Conservation (phyloP, 2,888 invertebrate species). For the Leptothorax acervorum region DNA sequence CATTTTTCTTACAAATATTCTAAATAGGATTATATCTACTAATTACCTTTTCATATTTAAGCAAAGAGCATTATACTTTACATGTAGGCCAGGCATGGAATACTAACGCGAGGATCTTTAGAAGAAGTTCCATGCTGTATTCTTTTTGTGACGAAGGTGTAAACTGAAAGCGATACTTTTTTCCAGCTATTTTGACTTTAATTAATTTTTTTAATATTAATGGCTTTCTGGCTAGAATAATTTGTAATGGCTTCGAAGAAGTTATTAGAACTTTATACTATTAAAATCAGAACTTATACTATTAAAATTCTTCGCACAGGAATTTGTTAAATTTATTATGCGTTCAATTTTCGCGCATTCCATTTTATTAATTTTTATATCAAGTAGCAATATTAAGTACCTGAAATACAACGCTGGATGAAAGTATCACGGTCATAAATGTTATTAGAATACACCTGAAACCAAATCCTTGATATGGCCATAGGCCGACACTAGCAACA, state of each 20-base stretch:
- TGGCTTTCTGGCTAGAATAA: neutral
- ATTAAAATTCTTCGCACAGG: neutral
- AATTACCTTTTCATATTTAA: slow-evolving; percentile 29
- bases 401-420: slow-evolving; percentile 21
- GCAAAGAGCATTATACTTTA: slow-evolving; percentile 26
- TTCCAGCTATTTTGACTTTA: neutral
- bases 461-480: slow-evolving; percentile 36
- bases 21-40: neutral
- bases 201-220: slow-evolving; percentile 14
- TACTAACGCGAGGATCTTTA: slow-evolving; percentile 32
- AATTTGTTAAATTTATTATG: slow-evolving; percentile 3
- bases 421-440: neutral
- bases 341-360: neutral
- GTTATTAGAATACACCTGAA: neutral
- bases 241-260: neutral
- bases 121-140: slow-evolving; percentile 18
- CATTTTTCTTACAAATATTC: neutral
- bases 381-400: neutral
- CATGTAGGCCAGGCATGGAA: slow-evolving; percentile 12
- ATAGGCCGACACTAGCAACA: slow-evolving; percentile 16
- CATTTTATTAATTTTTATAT: neutral
- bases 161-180: slow-evolving; percentile 47
- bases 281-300: neutral
- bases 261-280: neutral
- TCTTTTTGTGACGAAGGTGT: slow-evolving; percentile 25